Percentiles rank a stretch among this genome's conserved stretches.
Conservation (phyloP, 2,888 invertebrate genomes). For the Rhabditoides inermis region DNA sequence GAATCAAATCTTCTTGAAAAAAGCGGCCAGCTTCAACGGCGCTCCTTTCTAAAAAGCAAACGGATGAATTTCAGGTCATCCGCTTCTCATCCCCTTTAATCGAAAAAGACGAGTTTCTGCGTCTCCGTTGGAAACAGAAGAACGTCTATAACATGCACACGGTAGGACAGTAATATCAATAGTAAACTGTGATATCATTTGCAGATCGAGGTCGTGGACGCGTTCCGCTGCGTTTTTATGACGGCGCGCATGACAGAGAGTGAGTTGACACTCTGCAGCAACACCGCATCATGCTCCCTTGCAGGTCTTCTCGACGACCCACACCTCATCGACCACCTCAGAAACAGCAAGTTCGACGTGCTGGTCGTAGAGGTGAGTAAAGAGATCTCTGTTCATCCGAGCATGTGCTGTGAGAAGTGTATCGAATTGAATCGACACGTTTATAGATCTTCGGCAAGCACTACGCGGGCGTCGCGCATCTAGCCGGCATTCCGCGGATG, state of each 20-base stretch:
- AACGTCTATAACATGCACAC: conserved; percentile 14
- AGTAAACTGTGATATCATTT: too few species aligned
- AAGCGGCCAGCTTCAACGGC: too few species aligned
- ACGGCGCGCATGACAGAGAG: too few species aligned
- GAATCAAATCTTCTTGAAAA: too few species aligned
- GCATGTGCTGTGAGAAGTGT: too few species aligned
- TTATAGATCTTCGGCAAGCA: neutral
- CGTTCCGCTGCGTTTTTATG: too few species aligned
- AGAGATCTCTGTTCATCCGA: too few species aligned
- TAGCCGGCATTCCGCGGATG: conserved; percentile 11
- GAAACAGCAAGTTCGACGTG: conserved; percentile 10
- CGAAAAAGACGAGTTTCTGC: neutral
- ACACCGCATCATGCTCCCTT: neutral
- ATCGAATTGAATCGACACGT: too few species aligned
- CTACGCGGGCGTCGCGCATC: neutral
- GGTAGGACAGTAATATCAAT: conserved; percentile 13
- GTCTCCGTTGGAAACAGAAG: conserved; percentile 12
- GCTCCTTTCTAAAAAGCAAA: too few species aligned
- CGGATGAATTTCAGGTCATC: neutral
- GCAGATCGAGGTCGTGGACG: too few species aligned
- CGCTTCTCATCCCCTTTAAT: conserved; percentile 1
- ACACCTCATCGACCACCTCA: conserved; percentile 3
- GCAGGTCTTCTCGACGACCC: conserved; percentile 11
- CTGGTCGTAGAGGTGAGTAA: conserved; percentile 15
- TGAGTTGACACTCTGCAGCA: neutral